Evolutionary conservation across 2,888 invertebrate species (phyloP).

Genomic region (Piscicola geometra): DNA sequence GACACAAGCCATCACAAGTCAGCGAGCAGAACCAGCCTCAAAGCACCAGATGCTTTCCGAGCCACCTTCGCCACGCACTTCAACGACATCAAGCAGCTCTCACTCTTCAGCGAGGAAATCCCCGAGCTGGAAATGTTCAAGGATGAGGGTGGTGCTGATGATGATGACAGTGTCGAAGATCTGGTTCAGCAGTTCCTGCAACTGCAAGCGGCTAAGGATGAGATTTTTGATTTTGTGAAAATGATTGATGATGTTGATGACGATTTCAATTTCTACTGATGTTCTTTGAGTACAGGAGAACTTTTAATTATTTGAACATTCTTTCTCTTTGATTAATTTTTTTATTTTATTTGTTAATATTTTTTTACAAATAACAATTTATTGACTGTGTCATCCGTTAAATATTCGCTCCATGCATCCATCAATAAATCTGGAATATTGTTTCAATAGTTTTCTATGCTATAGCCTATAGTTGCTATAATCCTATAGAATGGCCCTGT

Average conservation of each 20-base stretch:
- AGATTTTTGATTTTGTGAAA: background rate
- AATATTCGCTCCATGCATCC: too few species aligned
- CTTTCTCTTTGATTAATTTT: too few species aligned
- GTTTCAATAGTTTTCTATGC: too few species aligned
- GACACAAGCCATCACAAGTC: too few species aligned
- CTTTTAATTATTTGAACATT: background rate
- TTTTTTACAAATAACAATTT: too few species aligned
- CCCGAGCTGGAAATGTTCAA: slow-evolving; percentile 3
- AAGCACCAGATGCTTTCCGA: background rate
- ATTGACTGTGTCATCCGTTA: too few species aligned
- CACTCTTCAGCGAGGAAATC: background rate
- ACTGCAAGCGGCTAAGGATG: background rate
- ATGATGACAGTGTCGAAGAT: background rate
- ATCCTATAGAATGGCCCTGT: too few species aligned
- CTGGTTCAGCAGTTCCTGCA: background rate
- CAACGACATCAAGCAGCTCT: slow-evolving; percentile 13
- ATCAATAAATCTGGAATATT: too few species aligned
- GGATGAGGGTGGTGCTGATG: background rate
- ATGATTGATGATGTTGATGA: slow-evolving; percentile 8
- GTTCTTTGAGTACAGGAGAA: background rate
- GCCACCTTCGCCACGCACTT: slow-evolving; percentile 1
- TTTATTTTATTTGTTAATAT: too few species aligned
- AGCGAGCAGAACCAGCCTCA: background rate
- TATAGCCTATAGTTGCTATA: too few species aligned
- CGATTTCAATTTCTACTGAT: background rate